Evolutionary conservation across 2,888 invertebrate genomes (phyloP), one percentile per base, ranked within the genome.

Genomic region (Melanchra persicariae): DNA sequence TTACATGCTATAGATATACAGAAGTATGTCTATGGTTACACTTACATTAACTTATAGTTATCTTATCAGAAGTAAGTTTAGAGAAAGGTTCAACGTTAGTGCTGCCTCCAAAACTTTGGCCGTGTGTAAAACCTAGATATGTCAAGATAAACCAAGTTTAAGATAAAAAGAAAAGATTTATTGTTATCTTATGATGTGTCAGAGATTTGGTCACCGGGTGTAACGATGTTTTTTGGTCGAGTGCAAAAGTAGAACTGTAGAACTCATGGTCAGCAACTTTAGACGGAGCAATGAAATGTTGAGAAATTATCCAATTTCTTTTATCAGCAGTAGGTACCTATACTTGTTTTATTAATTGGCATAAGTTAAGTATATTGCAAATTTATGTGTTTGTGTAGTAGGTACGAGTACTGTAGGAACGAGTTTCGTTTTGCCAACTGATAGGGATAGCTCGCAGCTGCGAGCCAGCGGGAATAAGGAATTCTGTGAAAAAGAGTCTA

Each of bases 51-150:
- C 74, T 55, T 40, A 37, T 47, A 54, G 37, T 15, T 43, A 17
- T 47, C 17, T n/a, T 30, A 63, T 74, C 40, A 24, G 54, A 22
- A 52, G 26, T 61, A 55, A 74, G 40, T 15, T 40, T 12, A n/a
- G 9, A 71, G n/a, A 47, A 47, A 40, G 7, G 24, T 5, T 24
- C n/a, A n/a, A 49, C 30, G 6, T 45, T 22, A 45, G 52, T 72
- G 49, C n/a, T 37, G 52, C 26, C 6, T 72, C 19, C 15, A 54
- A 59, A 70, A 43, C 19, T 58, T 22, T 9, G 15, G 6, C 12
- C 73, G 26, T 40, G 30, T 73, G 74, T 61, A 73, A 45, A 62
- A 52, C 37, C 9, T 62, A 74, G n/a, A 61, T 52, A 37, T 57
- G 43, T 63, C 22, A 43, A 63, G 57, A 74, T 63, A 47, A 51